Evolutionary conservation across 2,113 vertebrate genomes (phyloP), one percentile per base, ranked within the genome.

Genomic region (Nymphicus hollandicus): DNA sequence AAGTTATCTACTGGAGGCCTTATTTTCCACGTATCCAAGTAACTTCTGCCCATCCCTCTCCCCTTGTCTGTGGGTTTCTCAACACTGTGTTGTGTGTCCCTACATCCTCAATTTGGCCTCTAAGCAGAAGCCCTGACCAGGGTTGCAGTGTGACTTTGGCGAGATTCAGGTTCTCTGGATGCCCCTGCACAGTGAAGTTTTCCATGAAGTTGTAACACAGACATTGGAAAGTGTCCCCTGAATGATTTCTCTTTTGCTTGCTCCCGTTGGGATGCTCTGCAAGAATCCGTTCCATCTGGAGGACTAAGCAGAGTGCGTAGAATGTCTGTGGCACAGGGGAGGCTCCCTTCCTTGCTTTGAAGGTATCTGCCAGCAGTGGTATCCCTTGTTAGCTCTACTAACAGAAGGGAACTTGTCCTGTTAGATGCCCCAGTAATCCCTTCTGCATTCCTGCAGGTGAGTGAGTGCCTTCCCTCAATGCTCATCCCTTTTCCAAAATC

Each of bases 291-390:
- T 80, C 35, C 47, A 7, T 63, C 25, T 41, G 52, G 68, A 28
- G 1, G 7, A 37, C n/a, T 23, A 63, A 28, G 43, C 43, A 47
- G n/a, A 68, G 24, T 0, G 0, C 24, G 10, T 39, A 46, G 43
- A 65, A 85, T 33, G 58, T 31, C 29, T 37, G 56, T 71, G 47
- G 33, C 3, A 10, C 29, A 37, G 44, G 13, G 25, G 46, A 73
- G 10, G n/a, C n/a, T 82, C 61, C 43, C 17, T n/a, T 60, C 14
- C 9, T 37, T 17, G 2, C 50, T 47, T 70, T n/a, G 44, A 68
- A 61, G 52, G 68, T 17, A 11, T 17, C 39, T 73, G 10, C 7
- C 20, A 35, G 44, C 5, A 18, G 35, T 25, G 60, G 41, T 25
- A 49, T 19, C 24, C 39, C 39, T 53, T 0, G 1, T 29, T 44